A percentile compares a stretch with the other conserved stretches of the same genome.
Conservation (phyloP, 2,113 vertebrate genomes). For the Raja brachyura region DNA sequence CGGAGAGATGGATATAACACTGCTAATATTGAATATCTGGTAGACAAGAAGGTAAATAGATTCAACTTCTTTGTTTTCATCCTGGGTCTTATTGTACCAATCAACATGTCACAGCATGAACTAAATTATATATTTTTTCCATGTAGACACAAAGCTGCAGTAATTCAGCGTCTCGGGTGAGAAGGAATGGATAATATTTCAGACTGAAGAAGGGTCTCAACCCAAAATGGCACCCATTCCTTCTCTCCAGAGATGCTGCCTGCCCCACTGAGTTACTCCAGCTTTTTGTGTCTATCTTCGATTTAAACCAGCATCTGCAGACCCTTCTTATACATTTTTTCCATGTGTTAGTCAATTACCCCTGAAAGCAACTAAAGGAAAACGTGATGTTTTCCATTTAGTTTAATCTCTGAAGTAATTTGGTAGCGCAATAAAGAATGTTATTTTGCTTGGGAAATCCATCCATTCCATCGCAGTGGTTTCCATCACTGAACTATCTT, state of each 20-base stretch:
- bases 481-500: background rate
- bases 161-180: too few relatives aligned
- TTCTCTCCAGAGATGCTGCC: too few relatives aligned
- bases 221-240: too few relatives aligned
- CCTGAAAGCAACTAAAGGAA: background rate
- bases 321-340: background rate
- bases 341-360: background rate
- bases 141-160: too few relatives aligned
- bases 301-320: too few relatives aligned
- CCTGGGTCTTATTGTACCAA: background rate
- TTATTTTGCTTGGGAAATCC: background rate
- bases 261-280: too few relatives aligned
- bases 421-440: too few relatives aligned
- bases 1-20: conserved; percentile 88
- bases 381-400: background rate
- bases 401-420: background rate
- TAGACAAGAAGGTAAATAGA: conserved; percentile 73
- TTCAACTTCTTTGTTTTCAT: background rate
- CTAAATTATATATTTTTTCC: background rate
- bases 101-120: background rate
- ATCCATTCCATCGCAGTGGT: background rate
- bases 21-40: conserved; percentile 84
- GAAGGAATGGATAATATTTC: too few relatives aligned
- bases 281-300: too few relatives aligned
- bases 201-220: too few relatives aligned